Conservation (phyloP, 2,797 vertebrate species). For the Poeciliopsis presidionis region DNA sequence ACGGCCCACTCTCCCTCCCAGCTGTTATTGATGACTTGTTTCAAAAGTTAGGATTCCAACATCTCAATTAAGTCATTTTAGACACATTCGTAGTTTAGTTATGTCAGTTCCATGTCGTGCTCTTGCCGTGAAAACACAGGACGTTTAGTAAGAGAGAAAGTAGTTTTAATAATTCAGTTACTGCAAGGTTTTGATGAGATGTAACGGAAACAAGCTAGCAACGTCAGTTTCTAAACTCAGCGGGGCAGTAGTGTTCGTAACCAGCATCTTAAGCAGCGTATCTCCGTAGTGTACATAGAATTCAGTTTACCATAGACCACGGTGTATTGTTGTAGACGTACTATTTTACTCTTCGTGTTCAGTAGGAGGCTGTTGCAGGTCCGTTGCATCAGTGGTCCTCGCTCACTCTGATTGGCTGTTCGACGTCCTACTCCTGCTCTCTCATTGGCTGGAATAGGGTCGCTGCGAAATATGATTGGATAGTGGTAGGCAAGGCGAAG, state of each 20-base stretch:
- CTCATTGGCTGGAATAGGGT: constrained; percentile 71
- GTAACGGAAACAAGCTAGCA: constrained; percentile 6
- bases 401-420: constrained; percentile 72
- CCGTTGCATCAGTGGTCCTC: constrained; percentile 84
- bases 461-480: constrained; percentile 74
- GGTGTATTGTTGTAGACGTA: constrained; percentile 60
- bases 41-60: background rate
- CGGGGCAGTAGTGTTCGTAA: background rate
- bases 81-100: background rate
- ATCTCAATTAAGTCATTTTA: background rate
- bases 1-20: constrained; percentile 46
- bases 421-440: constrained; percentile 20
- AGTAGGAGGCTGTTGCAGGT: constrained; percentile 78
- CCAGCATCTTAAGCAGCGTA: background rate
- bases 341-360: constrained; percentile 76
- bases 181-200: too few relatives aligned
- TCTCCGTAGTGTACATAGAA: background rate
- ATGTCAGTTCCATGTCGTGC: too few relatives aligned
- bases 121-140: background rate
- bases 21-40: constrained; percentile 8
- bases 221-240: background rate
- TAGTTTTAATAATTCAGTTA: background rate
- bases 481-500: constrained; percentile 62
- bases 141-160: too few relatives aligned
- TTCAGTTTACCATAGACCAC: background rate